Conservation (phyloP, 1,140 invertebrate species). For the Ceratosolen solmsi region DNA sequence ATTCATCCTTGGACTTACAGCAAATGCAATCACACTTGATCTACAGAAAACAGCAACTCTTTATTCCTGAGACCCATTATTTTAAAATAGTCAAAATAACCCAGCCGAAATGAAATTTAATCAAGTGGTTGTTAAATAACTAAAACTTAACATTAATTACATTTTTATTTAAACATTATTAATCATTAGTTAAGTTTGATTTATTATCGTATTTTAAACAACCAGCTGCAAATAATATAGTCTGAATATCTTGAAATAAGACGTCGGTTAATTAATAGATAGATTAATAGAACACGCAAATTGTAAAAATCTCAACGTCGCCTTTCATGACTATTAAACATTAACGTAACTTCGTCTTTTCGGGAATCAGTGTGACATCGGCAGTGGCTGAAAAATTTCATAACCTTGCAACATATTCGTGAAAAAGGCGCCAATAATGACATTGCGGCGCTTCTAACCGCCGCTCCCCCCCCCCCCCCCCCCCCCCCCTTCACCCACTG, state of each 20-base stretch:
- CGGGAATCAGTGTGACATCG: too few relatives aligned
- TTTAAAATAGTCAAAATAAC: conserved; percentile 39
- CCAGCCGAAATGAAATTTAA: neutral
- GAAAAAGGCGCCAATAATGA: conserved; percentile 16
- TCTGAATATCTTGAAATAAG: too few relatives aligned
- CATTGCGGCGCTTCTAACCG: neutral
- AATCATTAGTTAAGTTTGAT: neutral
- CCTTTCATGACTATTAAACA: too few relatives aligned
- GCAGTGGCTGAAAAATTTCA: neutral
- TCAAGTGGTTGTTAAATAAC: too few relatives aligned
- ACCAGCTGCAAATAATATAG: too few relatives aligned
- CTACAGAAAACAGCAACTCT: conserved; percentile 39
- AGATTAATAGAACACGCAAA: neutral
- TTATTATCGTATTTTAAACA: too few relatives aligned
- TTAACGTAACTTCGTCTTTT: too few relatives aligned
- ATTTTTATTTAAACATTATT: too few relatives aligned
- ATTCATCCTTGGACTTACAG: neutral
- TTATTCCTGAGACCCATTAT: conserved; percentile 16
- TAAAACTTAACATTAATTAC: too few relatives aligned
- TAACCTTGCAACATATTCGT: conserved; percentile 9
- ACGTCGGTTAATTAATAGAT: too few relatives aligned
- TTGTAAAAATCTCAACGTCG: too few relatives aligned
- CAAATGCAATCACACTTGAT: neutral
- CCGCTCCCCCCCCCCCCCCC: neutral
- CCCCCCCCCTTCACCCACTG: conserved; percentile 16